A percentile compares a stretch with the other conserved stretches of the same genome.
Evolutionary conservation across 2,888 invertebrate species (phyloP).

Genomic region (Barypeithes pellucidus): DNA sequence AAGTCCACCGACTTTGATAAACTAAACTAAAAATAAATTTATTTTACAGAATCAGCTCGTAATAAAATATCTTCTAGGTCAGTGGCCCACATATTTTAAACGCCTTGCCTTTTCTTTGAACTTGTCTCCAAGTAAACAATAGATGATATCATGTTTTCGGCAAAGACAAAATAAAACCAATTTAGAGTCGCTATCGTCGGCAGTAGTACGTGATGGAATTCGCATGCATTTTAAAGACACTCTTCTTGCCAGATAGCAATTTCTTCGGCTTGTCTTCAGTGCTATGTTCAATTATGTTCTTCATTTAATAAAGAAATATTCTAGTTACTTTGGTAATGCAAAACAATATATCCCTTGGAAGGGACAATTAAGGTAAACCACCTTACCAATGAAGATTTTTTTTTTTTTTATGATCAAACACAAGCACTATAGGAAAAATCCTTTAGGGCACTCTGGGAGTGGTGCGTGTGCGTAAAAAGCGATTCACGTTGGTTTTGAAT

Average conservation of each 20-base stretch:
- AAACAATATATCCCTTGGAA: too few relatives aligned
- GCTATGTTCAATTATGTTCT: constrained; percentile 4
- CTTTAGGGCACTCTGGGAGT: too few relatives aligned
- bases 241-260: constrained; percentile 31
- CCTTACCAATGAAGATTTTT: too few relatives aligned
- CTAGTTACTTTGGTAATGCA: too few relatives aligned
- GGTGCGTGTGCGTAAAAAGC: too few relatives aligned
- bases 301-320: too few relatives aligned
- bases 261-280: constrained; percentile 35
- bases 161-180: constrained; percentile 44
- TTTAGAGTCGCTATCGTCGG: constrained; percentile 30
- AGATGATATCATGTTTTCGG: constrained; percentile 54
- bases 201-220: constrained; percentile 52
- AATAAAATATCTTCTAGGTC: constrained; percentile 51
- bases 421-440: too few relatives aligned
- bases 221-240: constrained; percentile 44
- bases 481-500: too few relatives aligned
- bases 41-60: constrained; percentile 48
- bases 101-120: constrained; percentile 49
- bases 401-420: too few relatives aligned
- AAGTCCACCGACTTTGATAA: constrained; percentile 21
- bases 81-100: constrained; percentile 50
- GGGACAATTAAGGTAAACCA: too few relatives aligned
- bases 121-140: constrained; percentile 52
- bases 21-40: constrained; percentile 46